Evolutionary conservation across 2,888 invertebrate species (phyloP), one percentile per base, ranked within the genome.

Genomic region (Diarsia dahlii): DNA sequence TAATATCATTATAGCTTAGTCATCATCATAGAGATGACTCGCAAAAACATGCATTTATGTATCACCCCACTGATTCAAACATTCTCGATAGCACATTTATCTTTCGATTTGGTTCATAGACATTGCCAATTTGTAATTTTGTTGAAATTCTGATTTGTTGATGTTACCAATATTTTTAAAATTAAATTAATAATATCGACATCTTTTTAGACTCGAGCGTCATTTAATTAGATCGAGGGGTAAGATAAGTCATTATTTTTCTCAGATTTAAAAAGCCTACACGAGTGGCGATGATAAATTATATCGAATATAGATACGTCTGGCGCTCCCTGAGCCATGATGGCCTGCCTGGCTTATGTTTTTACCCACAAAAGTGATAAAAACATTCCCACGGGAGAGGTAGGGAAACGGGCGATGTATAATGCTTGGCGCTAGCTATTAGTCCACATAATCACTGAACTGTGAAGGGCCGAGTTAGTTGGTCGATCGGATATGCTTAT

Each of bases 41-140:
- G n/a, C 10, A 13, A 48, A 28, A 13, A 3, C n/a, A 39, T 23
- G n/a, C 18, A 69, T 20, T 70, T 28, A 15, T 28, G 18, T 48
- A 70, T 45, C 18, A 80, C 28, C 2, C 20, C 13, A 50, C n/a
- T 58, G 58, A 79, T 70, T 60, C 20, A 58, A 45, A 39, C 54
- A 28, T 5, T 18, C 48, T n/a, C 13, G 56, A 58, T 50, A 56
- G 15, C 45, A 39, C 3, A 52, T 34, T 9, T 68, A 39, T 28
- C 3, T 20, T 46, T 28, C 8, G 28, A 28, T 69, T 52, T 20
- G 20, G 12, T 45, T 52, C 23, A 76, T 3, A 34, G n/a, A 23
- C 58, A 34, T 39, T 48, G n/a, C 18, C 2, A 39, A 62, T 20
- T 52, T 54, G 13, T 13, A 54, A 4, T 48, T 58, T 34, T 48